Conservation (phyloP, 1,140 invertebrate genomes). For the Daktulosphaira vitifoliae region DNA sequence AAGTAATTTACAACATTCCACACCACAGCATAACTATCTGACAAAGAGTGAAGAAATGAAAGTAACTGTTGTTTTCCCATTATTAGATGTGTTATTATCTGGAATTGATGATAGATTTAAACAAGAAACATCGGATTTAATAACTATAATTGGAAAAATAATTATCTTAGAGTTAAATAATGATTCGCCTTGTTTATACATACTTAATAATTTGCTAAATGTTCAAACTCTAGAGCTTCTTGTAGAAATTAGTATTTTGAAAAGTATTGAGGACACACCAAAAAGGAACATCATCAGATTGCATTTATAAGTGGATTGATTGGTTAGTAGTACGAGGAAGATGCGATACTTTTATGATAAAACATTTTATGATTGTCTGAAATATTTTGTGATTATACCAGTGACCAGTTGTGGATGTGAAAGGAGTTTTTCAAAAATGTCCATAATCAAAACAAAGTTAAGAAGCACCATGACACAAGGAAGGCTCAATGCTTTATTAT, state of each 20-base stretch:
- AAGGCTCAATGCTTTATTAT: neutral
- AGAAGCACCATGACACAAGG: constrained; percentile 9
- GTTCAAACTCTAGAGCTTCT: constrained; percentile 6
- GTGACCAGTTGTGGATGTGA: constrained; percentile 9
- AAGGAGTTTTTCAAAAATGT: neutral
- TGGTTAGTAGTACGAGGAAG: neutral
- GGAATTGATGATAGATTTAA: constrained; percentile 3
- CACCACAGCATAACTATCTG: neutral
- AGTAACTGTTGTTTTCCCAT: neutral
- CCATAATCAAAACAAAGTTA: constrained; percentile 9
- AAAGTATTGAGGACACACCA: constrained; percentile 3
- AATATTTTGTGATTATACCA: neutral
- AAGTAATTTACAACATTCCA: neutral
- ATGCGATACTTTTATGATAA: neutral
- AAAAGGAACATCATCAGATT: neutral
- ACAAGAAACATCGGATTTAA: constrained; percentile 4
- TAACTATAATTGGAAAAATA: neutral
- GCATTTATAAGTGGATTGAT: constrained; percentile 13
- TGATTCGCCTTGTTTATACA: neutral
- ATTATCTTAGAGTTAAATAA: neutral
- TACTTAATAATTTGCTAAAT: constrained; percentile 11
- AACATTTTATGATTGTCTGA: neutral
- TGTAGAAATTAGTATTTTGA: constrained; percentile 2
- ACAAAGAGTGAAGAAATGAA: constrained; percentile 5
- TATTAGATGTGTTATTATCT: constrained; percentile 3